These are phyloP conservation scores for Bimastos eiseni DNA, from an alignment of 2,888 invertebrate genomes.

Conservation along the genomic window DNA sequence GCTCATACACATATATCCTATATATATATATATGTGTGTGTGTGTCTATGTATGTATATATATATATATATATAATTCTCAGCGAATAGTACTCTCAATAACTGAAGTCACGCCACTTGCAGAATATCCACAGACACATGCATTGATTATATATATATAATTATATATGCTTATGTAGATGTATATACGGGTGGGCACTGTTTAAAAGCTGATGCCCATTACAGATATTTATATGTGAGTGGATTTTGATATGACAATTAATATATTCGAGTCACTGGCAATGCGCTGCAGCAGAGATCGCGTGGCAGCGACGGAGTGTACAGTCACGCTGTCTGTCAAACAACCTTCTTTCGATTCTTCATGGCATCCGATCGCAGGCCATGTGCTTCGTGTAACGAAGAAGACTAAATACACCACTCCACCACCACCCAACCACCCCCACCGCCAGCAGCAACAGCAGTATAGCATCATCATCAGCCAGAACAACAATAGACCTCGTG, in stretches of 20 bases:
- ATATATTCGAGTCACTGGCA: background rate
- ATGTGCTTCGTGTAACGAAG: constrained; percentile 13
- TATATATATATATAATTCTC: too few species aligned
- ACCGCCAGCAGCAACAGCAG: background rate
- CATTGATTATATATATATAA: background rate
- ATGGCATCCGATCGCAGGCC: background rate
- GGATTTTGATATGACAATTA: constrained; percentile 13
- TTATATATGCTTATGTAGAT: background rate
- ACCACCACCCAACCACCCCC: background rate
- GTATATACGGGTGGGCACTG: too few species aligned
- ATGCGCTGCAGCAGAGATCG: background rate
- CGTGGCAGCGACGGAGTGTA: background rate
- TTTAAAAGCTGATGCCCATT: background rate
- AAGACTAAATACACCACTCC: background rate
- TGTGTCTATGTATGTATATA: too few species aligned
- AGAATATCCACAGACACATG: background rate
- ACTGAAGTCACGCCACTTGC: background rate
- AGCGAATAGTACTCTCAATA: background rate
- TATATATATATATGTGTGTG: too few species aligned
- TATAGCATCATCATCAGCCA: background rate
- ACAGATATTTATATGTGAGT: background rate
- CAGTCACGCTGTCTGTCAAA: background rate
- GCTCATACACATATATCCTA: too few species aligned
- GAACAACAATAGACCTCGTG: background rate
- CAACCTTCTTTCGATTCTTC: background rate